Conservation (phyloP, 2,797 vertebrate species). For the Xenops minutus region DNA sequence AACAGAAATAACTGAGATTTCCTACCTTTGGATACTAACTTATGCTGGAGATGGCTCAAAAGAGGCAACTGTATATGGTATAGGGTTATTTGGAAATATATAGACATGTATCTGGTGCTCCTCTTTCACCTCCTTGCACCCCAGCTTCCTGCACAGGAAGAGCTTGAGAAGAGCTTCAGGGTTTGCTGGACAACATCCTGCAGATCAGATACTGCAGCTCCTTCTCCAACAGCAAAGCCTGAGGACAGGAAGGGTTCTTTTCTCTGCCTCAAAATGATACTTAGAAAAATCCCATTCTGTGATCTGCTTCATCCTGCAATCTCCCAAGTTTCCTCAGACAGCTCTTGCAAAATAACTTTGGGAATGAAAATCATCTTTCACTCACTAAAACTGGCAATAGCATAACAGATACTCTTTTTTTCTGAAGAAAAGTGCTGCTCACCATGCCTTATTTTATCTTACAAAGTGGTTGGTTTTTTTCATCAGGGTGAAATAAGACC, state of each 20-base stretch:
- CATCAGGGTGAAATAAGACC: background rate
- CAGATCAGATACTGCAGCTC: background rate
- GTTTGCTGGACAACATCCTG: background rate
- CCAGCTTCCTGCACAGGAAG: background rate
- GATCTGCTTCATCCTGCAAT: background rate
- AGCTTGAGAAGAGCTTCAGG: background rate
- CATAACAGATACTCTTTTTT: background rate
- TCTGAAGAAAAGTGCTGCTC: background rate
- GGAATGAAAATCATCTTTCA: background rate
- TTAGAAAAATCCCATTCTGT: background rate
- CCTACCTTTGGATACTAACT: accelerated
- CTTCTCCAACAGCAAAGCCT: background rate
- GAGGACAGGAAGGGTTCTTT: background rate
- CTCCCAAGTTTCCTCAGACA: background rate
- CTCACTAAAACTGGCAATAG: background rate
- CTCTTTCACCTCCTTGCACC: background rate
- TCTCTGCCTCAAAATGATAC: background rate
- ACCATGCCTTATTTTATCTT: background rate
- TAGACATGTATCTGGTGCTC: accelerated
- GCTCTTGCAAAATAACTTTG: background rate
- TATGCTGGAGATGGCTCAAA: background rate
- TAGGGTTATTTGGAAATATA: background rate
- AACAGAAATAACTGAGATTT: background rate
- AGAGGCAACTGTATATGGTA: background rate
- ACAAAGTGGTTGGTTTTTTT: background rate